Evolutionary conservation across 2,797 vertebrate genomes (phyloP).

Genomic region (Alectoris magna): DNA sequence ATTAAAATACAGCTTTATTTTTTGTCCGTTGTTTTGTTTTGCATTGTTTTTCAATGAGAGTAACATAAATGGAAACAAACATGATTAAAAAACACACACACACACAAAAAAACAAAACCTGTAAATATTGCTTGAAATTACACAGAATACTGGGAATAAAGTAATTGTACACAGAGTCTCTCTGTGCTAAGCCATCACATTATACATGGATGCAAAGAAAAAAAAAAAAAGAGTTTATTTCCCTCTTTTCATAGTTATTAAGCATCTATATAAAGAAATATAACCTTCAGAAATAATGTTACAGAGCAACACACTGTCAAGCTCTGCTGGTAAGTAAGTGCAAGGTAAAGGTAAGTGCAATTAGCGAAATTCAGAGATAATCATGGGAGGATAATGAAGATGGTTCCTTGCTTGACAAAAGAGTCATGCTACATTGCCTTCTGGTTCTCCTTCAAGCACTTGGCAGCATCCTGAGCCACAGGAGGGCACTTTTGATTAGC

Average conservation of each 20-base stretch:
- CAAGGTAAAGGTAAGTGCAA: constrained; percentile 49
- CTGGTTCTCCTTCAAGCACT: constrained; percentile 47
- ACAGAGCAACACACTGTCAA: not conserved
- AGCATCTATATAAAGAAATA: not conserved
- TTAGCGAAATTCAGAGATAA: constrained; percentile 31
- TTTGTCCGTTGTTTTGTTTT: not conserved
- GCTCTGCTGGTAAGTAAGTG: not conserved
- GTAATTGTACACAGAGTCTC: not conserved
- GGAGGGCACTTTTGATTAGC: constrained; percentile 68
- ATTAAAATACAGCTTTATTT: not conserved
- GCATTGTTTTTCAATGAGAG: not conserved
- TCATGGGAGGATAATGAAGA: constrained; percentile 42
- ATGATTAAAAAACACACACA: not conserved
- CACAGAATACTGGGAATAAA: not conserved
- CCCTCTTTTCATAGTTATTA: not conserved
- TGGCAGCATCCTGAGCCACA: constrained; percentile 51
- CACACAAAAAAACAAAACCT: not conserved
- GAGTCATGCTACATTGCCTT: constrained; percentile 3
- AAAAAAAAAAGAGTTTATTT: not conserved
- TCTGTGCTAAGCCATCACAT: not conserved
- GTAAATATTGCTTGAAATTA: not conserved
- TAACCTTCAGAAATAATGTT: not conserved
- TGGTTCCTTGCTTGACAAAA: constrained; percentile 35
- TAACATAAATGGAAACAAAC: not conserved
- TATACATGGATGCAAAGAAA: not conserved